Evolutionary conservation across 2,113 vertebrate species (phyloP), one percentile per base, ranked within the genome.

Genomic region (Hylia prasina): DNA sequence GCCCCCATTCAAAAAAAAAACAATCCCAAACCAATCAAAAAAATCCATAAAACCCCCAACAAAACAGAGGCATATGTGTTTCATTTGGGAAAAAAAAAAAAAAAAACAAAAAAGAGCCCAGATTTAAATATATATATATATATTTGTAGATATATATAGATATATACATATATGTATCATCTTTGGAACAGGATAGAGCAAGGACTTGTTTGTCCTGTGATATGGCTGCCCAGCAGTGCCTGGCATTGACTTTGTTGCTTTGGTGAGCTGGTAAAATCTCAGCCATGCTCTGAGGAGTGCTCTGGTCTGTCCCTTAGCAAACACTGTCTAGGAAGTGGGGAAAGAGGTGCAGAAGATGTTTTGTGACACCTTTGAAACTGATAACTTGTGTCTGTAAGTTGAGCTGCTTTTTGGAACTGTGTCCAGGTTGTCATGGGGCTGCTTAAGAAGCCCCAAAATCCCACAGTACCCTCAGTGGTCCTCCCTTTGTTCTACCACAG

Each of bases 81-180:
- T 71, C 15, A 66, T 58, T 57, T 13, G n/a, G n/a, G n/a, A 40
- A 82, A 19, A 15, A 79, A 37, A 11, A 61, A 66, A 9, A 63
- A 47, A 45, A 20, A 54, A 31, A 45, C 19, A 45, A 40, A 40
- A 40, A 40, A 13, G 13, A 40, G 39, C 39, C n/a, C n/a, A n/a
- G n/a, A n/a, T n/a, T n/a, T 19, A 53, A 30, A 53, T 9, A 50
- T 15, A 16, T 4, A 19, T 20, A 7, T 33, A 5, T 15, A 16
- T 63, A 4, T n/a, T 0, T 53, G 2, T 5, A 7, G 11, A 5
- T 39, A 13, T 58, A 14, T 25, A 11, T 23, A 6, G 16, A 7
- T 10, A 12, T 21, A 6, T 2, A 3, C 11, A 18, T 11, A 16
- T 15, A 12, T 23, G 10, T 33, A 4, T 22, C 1, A 20, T 56